Percentiles rank a stretch among this genome's conserved stretches.
Conservation (phyloP, 2,888 invertebrate genomes). For the Pristionchus fissidentatus region DNA sequence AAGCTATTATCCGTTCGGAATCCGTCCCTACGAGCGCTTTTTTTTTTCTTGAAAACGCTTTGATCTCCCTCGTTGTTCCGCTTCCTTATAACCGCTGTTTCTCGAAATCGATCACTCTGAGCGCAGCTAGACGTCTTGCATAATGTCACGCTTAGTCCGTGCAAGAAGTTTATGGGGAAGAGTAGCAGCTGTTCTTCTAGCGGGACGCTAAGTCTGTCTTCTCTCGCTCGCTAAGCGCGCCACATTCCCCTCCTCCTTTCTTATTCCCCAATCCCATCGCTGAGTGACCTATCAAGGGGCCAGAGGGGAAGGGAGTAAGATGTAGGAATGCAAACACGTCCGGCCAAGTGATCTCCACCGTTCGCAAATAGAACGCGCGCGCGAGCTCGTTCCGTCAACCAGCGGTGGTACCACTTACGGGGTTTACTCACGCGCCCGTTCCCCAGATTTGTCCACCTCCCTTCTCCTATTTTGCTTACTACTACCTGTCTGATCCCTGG, state of each 20-base stretch:
- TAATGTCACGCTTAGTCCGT: too few species aligned
- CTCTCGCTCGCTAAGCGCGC: too few species aligned
- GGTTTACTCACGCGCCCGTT: background rate
- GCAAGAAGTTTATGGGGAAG: too few species aligned
- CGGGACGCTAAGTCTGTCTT: constrained; percentile 6
- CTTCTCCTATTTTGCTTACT: background rate
- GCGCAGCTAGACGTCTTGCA: too few species aligned
- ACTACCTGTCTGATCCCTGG: background rate
- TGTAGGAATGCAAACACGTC: constrained; percentile 38
- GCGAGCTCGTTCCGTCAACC: constrained; percentile 7
- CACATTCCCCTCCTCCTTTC: background rate
- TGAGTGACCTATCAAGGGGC: constrained; percentile 40
- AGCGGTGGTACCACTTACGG: background rate
- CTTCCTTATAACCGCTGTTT: too few species aligned
- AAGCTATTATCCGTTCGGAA: too few species aligned
- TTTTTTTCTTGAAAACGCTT: background rate
- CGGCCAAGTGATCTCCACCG: background rate
- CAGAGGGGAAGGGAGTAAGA: background rate
- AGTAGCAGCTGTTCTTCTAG: constrained; percentile 27
- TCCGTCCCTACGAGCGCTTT: too few species aligned
- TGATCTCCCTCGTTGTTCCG: too few species aligned
- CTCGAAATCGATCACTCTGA: too few species aligned
- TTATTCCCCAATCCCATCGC: background rate
- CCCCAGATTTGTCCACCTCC: background rate
- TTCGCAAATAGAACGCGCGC: constrained; percentile 29